Evolutionary conservation across 2,113 vertebrate genomes (phyloP).

Genomic region (Pteruthius melanotis): DNA sequence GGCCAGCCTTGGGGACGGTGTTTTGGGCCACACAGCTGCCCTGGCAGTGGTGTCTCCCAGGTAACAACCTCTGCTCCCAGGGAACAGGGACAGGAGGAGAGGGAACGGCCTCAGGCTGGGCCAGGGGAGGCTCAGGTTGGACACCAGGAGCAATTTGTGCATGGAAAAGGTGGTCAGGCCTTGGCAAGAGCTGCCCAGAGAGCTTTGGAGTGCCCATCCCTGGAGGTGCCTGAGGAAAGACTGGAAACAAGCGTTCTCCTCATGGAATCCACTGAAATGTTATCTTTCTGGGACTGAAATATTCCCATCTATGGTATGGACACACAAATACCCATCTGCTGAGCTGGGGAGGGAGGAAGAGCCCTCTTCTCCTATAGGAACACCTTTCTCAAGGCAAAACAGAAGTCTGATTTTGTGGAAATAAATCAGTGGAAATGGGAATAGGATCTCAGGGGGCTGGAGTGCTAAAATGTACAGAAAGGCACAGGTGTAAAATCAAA

Average conservation of each 20-base stretch:
- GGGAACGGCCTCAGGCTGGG: rapidly evolving
- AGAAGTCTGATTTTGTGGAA: neutral
- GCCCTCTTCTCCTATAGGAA: neutral
- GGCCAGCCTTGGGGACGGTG: neutral
- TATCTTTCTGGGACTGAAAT: neutral
- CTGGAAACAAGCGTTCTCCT: rapidly evolving
- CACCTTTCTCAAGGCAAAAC: neutral
- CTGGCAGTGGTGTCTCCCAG: neutral
- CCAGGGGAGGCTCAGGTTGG: neutral
- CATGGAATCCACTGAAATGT: neutral
- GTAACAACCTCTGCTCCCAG: neutral
- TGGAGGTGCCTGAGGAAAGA: neutral
- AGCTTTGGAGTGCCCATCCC: neutral
- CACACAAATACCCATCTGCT: neutral
- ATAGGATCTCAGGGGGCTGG: rapidly evolving
- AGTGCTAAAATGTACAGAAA: neutral
- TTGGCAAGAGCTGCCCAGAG: neutral
- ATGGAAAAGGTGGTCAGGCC: neutral
- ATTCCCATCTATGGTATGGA: neutral
- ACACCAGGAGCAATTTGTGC: rapidly evolving
- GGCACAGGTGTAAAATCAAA: neutral
- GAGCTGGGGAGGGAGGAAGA: neutral
- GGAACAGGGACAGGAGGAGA: neutral
- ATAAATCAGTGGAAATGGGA: neutral
- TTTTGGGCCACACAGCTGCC: neutral